Conservation (phyloP, 2,113 vertebrate genomes). For the Agapornis roseicollis region DNA sequence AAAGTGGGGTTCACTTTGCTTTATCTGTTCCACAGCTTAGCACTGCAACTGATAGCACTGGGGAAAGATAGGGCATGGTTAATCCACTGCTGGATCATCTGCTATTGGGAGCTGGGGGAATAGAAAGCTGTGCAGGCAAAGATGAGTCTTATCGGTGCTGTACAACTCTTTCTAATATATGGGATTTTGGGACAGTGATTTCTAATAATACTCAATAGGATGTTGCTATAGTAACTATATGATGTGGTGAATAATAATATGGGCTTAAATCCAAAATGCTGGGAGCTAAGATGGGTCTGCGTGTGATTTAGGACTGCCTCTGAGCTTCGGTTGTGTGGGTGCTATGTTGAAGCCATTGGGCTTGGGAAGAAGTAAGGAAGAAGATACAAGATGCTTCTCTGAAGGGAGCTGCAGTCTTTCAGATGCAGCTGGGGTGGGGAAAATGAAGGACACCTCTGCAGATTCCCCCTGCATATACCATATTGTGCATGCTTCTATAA, state of each 20-base stretch:
- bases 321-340: background rate
- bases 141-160: background rate
- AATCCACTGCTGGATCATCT: background rate
- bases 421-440: background rate
- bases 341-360: background rate
- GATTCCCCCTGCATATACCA: background rate
- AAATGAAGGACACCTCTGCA: background rate
- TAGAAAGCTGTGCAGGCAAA: background rate
- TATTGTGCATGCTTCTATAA: rapidly evolving
- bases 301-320: background rate
- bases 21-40: background rate
- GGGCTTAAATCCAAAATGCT: constrained; percentile 7
- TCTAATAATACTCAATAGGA: constrained; percentile 55
- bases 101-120: background rate
- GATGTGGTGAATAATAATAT: constrained; percentile 16
- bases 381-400: background rate
- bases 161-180: background rate
- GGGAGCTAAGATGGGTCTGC: background rate
- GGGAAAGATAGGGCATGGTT: background rate
- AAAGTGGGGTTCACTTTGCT: background rate
- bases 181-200: constrained; percentile 13
- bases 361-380: background rate
- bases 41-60: background rate
- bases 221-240: constrained; percentile 45
- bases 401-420: background rate